Conservation (phyloP, 1,140 invertebrate species). For the Bombus consobrinus region DNA sequence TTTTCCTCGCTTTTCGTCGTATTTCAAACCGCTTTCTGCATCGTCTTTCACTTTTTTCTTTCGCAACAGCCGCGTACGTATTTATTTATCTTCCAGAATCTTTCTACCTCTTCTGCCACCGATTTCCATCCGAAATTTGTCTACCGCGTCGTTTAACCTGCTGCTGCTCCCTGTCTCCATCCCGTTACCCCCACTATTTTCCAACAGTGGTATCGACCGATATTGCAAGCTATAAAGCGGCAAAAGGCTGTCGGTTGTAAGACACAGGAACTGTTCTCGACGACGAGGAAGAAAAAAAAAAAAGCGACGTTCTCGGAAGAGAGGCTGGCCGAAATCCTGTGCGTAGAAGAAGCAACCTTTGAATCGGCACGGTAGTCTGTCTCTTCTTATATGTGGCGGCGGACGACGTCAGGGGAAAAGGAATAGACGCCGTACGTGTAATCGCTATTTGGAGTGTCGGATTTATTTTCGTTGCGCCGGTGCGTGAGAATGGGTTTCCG, state of each 20-base stretch:
- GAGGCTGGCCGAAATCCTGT: constrained; percentile 42
- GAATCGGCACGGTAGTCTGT: constrained; percentile 35
- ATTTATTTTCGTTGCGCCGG: constrained; percentile 63
- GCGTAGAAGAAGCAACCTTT: constrained; percentile 44
- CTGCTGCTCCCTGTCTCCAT: constrained; percentile 1
- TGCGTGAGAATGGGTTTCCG: constrained; percentile 34
- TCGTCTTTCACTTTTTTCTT: not conserved
- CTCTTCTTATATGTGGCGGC: not conserved
- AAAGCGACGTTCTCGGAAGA: constrained; percentile 53
- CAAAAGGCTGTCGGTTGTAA: not conserved
- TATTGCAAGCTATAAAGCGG: constrained; percentile 31
- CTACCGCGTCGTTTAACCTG: not conserved
- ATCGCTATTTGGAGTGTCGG: constrained; percentile 60
- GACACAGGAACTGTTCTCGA: constrained; percentile 8
- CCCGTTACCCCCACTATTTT: not conserved
- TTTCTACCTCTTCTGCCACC: not conserved
- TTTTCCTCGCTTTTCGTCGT: not conserved
- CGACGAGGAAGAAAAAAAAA: not conserved
- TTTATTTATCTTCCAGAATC: not conserved
- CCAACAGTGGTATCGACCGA: constrained; percentile 17
- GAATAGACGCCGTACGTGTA: constrained; percentile 50
- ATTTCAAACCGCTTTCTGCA: not conserved
- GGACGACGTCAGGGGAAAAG: constrained; percentile 9
- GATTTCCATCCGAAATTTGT: not conserved
- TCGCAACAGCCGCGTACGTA: not conserved